Conservation (phyloP, 2,797 vertebrate genomes). For the Streptopelia turtur region DNA sequence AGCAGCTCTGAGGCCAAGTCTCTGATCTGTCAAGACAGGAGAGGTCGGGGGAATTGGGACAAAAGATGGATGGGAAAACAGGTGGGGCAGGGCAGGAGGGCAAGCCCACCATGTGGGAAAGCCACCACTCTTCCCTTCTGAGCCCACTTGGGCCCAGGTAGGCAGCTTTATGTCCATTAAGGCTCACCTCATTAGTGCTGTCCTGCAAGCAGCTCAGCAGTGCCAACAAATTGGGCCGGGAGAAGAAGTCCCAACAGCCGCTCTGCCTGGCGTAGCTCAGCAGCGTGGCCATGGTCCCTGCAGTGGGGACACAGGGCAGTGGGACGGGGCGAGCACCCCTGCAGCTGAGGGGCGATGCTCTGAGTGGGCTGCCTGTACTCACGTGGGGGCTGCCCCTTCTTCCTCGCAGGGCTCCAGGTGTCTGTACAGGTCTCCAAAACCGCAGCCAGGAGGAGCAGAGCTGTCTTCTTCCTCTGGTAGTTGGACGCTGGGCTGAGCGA, state of each 20-base stretch:
- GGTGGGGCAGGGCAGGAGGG: neutral
- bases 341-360: neutral
- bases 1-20: slow-evolving; percentile 86
- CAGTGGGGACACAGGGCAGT: accelerated
- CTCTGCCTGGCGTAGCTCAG: slow-evolving; percentile 78
- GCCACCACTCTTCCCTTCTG: slow-evolving; percentile 43
- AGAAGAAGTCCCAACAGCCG: slow-evolving; percentile 87
- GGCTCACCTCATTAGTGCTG: slow-evolving; percentile 88
- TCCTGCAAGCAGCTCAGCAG: slow-evolving; percentile 90
- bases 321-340: neutral
- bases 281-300: slow-evolving; percentile 84
- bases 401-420: slow-evolving; percentile 87
- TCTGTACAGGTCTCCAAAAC: slow-evolving; percentile 91
- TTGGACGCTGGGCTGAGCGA: slow-evolving; percentile 82
- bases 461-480: slow-evolving; percentile 90
- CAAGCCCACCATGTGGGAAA: neutral
- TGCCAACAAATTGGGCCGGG: slow-evolving; percentile 78
- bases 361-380: neutral
- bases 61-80: neutral
- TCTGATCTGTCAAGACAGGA: slow-evolving; percentile 80
- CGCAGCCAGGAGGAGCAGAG: slow-evolving; percentile 81
- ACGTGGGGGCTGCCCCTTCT: slow-evolving; percentile 93
- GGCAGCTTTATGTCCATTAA: neutral
- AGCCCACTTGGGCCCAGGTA: accelerated
- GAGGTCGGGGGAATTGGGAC: neutral